These are phyloP conservation scores for Volucella zonaria DNA, from an alignment of 2,888 invertebrate species.

Conservation along the genomic window DNA sequence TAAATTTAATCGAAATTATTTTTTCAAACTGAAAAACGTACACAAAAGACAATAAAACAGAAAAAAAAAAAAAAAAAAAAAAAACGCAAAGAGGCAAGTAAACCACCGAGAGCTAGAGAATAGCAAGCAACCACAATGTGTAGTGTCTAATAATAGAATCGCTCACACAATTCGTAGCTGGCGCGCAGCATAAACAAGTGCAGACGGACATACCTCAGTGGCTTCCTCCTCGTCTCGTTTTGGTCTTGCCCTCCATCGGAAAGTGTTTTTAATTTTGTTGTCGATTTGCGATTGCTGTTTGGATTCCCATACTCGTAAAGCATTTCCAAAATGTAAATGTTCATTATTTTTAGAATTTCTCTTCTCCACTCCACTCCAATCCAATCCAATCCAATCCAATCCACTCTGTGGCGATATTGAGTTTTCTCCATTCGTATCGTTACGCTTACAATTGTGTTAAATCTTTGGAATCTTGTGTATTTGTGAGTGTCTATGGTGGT, in stretches of 20 bases:
- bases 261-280: conserved; percentile 14
- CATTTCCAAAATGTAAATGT: conserved; percentile 55
- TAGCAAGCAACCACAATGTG: conserved; percentile 40
- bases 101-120: background rate
- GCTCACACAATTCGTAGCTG: conserved; percentile 52
- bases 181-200: conserved; percentile 68
- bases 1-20: conserved; percentile 73
- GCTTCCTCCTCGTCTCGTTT: conserved; percentile 52
- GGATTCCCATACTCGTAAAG: conserved; percentile 32
- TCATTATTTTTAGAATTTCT: conserved; percentile 53
- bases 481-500: background rate
- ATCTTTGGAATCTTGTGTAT: conserved; percentile 14
- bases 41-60: conserved; percentile 19
- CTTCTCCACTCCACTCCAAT: background rate
- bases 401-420: background rate
- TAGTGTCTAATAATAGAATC: conserved; percentile 63
- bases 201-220: conserved; percentile 71
- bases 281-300: conserved; percentile 46
- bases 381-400: background rate
- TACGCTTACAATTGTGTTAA: too few relatives aligned
- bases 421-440: conserved; percentile 16
- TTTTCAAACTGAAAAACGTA: conserved; percentile 44
- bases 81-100: conserved; percentile 6
- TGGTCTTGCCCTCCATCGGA: conserved; percentile 2
- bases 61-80: background rate